Evolutionary conservation across 53 echinoderm and acorn worm species (phyloP).

Genomic region (Echinarachnius parma): DNA sequence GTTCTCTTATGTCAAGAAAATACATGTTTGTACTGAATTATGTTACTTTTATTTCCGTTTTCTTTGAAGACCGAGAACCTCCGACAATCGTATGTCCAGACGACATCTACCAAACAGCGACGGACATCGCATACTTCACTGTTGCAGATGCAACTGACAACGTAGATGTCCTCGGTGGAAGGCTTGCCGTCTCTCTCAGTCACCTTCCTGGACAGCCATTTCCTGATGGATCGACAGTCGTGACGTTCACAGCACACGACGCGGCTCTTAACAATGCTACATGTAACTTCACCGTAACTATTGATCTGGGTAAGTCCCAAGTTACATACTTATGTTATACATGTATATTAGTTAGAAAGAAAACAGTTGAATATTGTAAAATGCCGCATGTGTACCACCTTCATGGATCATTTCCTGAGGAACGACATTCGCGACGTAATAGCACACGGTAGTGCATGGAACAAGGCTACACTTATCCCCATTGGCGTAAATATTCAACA

Average conservation of each 20-base stretch:
- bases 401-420: no score
- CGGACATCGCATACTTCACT: not conserved
- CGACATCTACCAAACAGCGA: constrained; percentile 6
- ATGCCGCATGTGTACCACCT: no score
- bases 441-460: no score
- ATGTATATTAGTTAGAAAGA: no score
- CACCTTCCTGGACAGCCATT: not conserved
- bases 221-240: constrained; percentile 10
- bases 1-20: no score
- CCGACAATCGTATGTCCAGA: constrained; percentile 20
- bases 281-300: constrained; percentile 11
- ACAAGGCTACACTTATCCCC: no score
- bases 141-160: not conserved
- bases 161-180: not conserved
- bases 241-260: not conserved
- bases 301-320: not conserved
- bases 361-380: no score
- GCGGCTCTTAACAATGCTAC: not conserved
- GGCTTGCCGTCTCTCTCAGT: not conserved
- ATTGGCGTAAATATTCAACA: no score
- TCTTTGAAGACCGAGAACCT: constrained; percentile 1
- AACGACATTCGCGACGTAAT: no score
- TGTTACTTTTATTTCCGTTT: not conserved
- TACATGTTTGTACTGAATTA: no score
- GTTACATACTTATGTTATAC: no score